Evolutionary conservation across 2,113 vertebrate species (phyloP).

Genomic region (Pterocles orientalis): DNA sequence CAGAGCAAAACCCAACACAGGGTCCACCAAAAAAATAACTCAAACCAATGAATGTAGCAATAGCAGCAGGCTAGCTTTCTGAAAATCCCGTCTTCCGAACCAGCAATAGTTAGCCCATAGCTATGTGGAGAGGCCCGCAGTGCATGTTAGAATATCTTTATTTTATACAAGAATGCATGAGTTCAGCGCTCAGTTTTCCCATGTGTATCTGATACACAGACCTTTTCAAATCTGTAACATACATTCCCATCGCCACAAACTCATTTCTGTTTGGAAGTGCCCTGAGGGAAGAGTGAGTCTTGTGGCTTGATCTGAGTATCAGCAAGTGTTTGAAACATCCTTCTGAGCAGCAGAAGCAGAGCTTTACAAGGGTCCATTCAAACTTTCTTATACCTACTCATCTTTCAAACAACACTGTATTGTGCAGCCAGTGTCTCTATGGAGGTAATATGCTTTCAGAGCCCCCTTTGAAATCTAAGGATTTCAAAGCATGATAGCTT

Average conservation of each 20-base stretch:
- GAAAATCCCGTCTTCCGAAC: neutral
- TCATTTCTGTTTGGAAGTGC: neutral
- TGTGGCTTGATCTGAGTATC: neutral
- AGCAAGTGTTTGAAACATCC: neutral
- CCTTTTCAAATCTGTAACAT: neutral
- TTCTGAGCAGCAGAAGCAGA: neutral
- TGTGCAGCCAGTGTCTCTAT: neutral
- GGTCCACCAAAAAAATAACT: neutral
- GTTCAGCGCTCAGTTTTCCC: neutral
- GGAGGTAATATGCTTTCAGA: neutral
- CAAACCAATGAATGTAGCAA: neutral
- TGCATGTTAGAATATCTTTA: neutral
- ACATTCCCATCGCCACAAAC: neutral
- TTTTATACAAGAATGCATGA: neutral
- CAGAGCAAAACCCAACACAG: neutral
- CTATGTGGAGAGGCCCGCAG: neutral
- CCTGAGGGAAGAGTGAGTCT: neutral
- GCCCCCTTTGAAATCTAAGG: neutral
- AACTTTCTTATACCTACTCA: neutral
- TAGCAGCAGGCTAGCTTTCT: neutral
- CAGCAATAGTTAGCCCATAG: neutral
- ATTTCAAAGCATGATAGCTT: neutral
- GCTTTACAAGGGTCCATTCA: neutral
- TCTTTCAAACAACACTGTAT: neutral
- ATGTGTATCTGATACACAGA: neutral